These are phyloP conservation scores for Lithophane semibrunnea DNA, from an alignment of 2,888 invertebrate genomes.

Conservation along the genomic window DNA sequence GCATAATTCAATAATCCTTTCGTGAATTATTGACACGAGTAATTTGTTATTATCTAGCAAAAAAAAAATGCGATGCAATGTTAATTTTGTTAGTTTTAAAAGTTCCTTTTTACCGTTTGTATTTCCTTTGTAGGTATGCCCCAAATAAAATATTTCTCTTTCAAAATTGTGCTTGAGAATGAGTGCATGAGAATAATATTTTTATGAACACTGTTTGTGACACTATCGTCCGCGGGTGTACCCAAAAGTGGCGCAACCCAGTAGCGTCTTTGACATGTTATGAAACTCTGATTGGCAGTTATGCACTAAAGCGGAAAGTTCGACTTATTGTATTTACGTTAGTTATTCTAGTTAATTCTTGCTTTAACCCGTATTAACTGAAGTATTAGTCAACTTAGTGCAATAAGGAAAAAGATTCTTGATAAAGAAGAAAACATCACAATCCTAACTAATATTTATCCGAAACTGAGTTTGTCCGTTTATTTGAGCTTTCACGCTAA, in stretches of 20 bases:
- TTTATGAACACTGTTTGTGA: not conserved
- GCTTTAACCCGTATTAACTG: not conserved
- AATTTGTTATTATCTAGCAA: not conserved
- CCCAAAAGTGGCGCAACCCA: constrained; percentile 50
- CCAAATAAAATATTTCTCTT: not conserved
- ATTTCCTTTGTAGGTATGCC: not conserved
- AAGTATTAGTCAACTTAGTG: not conserved
- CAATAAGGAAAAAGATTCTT: not conserved
- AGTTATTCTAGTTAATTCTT: constrained; percentile 1
- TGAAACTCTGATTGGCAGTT: constrained; percentile 68
- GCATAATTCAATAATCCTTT: not conserved
- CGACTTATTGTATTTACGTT: constrained; percentile 29
- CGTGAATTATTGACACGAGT: not conserved
- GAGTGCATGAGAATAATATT: constrained; percentile 1
- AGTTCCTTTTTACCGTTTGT: not conserved
- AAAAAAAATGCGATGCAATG: not conserved
- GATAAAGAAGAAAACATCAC: too few species aligned
- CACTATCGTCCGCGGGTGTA: constrained; percentile 24
- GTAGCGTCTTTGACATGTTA: constrained; percentile 64
- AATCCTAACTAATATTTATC: not conserved
- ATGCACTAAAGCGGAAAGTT: constrained; percentile 48
- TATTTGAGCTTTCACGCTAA: not conserved
- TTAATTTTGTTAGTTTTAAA: not conserved
- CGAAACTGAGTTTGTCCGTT: not conserved
- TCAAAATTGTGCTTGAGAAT: not conserved